A percentile compares a stretch with the other conserved stretches of the same genome.
These are phyloP conservation scores for Brenthis ino DNA, from an alignment of 2,888 invertebrate species.

Conservation along the genomic window DNA sequence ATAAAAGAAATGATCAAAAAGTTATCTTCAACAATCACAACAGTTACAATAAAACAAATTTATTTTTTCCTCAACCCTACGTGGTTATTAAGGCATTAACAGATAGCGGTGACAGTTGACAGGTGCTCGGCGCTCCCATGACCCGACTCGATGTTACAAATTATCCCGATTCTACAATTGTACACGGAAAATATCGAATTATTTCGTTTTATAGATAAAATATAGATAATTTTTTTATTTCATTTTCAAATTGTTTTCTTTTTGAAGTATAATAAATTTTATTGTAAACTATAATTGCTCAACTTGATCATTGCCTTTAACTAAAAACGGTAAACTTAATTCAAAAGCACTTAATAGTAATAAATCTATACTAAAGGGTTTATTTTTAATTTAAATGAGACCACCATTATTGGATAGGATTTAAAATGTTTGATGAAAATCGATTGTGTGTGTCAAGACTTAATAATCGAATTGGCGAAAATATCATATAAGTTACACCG, in stretches of 20 bases:
- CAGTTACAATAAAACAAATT: slow-evolving; percentile 20
- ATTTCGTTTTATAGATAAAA: slow-evolving; percentile 43
- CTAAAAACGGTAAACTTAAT: too few relatives aligned
- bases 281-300: too few relatives aligned
- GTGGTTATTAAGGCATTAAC: slow-evolving; percentile 60
- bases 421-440: too few relatives aligned
- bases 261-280: too few relatives aligned
- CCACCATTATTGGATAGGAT: too few relatives aligned
- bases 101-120: slow-evolving; percentile 51
- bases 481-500: too few relatives aligned
- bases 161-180: slow-evolving; percentile 64
- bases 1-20: slow-evolving; percentile 14
- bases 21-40: slow-evolving; percentile 23
- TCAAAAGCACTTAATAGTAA: too few relatives aligned
- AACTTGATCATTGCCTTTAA: too few relatives aligned
- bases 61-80: slow-evolving; percentile 43
- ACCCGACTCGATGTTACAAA: slow-evolving; percentile 60
- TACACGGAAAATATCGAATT: slow-evolving; percentile 53
- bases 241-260: neutral
- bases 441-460: too few relatives aligned
- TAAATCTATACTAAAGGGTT: too few relatives aligned
- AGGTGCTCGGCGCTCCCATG: slow-evolving; percentile 65
- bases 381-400: too few relatives aligned
- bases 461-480: too few relatives aligned
- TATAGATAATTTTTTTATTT: slow-evolving; percentile 40